Conservation (phyloP, 1,140 invertebrate species). For the Cotesia vestalis region DNA sequence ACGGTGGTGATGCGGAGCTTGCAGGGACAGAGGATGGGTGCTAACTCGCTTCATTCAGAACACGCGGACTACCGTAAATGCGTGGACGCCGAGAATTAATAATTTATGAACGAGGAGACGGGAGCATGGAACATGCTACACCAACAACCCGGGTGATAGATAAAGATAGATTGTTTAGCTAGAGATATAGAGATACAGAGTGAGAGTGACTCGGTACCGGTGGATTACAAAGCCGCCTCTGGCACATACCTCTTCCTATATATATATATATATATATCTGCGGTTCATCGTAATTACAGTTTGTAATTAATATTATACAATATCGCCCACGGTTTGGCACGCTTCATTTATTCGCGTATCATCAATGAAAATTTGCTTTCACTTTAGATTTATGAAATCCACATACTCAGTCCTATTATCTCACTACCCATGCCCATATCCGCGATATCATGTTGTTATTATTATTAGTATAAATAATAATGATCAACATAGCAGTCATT, state of each 20-base stretch:
- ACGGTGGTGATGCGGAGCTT: neutral
- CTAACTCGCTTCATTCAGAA: constrained; percentile 33
- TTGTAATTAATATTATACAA: constrained; percentile 30
- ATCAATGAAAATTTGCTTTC: constrained; percentile 24
- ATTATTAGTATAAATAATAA: neutral
- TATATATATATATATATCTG: constrained; percentile 8
- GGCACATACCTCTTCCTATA: too few relatives aligned
- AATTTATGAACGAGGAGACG: constrained; percentile 35
- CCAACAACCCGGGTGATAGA: constrained; percentile 15
- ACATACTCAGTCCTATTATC: neutral
- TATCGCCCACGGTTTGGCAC: constrained; percentile 13
- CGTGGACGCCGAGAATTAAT: constrained; percentile 32
- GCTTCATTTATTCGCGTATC: constrained; percentile 26
- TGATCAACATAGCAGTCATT: neutral
- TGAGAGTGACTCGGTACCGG: neutral
- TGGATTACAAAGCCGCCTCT: constrained; percentile 12
- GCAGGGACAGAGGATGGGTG: neutral
- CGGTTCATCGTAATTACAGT: constrained; percentile 10
- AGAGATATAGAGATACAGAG: constrained; percentile 23
- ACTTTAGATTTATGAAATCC: constrained; percentile 20
- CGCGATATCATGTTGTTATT: neutral
- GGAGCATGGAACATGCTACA: neutral
- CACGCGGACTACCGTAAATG: constrained; percentile 23
- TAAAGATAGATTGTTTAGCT: constrained; percentile 4
- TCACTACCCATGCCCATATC: neutral